Evolutionary conservation across 2,113 vertebrate genomes (phyloP).

Genomic region (Petroica traversi): DNA sequence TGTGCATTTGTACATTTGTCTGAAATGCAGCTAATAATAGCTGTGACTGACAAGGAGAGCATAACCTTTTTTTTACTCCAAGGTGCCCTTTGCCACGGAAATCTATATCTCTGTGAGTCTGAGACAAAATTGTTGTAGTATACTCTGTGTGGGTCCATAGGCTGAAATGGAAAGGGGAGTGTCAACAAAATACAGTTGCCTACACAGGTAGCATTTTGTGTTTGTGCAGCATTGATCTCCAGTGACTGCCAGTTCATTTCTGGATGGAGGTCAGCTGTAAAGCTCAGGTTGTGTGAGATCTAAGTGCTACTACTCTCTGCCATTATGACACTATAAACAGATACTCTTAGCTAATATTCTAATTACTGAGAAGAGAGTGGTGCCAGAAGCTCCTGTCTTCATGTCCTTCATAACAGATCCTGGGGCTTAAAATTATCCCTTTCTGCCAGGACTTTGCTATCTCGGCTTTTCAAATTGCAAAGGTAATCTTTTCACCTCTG

Average conservation of each 20-base stretch:
- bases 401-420: background rate
- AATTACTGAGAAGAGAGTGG: background rate
- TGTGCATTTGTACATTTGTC: fast-evolving
- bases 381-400: background rate
- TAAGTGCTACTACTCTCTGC: background rate
- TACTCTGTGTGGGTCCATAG: background rate
- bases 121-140: background rate
- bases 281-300: background rate
- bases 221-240: background rate
- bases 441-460: background rate
- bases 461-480: background rate
- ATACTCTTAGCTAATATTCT: background rate
- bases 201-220: background rate
- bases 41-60: background rate
- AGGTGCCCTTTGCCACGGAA: background rate
- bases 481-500: background rate
- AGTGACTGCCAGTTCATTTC: background rate
- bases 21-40: background rate
- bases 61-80: background rate
- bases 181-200: background rate
- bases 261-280: background rate
- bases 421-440: background rate
- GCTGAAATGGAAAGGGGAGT: background rate
- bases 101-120: background rate
- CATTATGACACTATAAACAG: background rate